Conservation (phyloP, 2,113 vertebrate genomes). For the Aix galericulata region DNA sequence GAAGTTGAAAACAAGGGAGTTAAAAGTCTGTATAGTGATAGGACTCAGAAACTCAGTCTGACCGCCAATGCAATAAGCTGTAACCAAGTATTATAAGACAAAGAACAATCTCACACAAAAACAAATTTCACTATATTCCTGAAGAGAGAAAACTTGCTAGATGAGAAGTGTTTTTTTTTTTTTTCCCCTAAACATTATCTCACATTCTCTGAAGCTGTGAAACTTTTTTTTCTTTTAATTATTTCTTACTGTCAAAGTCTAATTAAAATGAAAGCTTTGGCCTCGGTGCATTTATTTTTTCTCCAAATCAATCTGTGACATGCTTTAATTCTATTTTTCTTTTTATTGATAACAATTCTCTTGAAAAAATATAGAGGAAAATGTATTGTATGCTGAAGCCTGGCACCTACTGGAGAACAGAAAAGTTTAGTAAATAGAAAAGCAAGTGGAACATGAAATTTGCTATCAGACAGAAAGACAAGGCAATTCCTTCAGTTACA, state of each 20-base stretch:
- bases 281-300: neutral
- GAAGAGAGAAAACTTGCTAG: neutral
- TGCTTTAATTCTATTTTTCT: constrained; percentile 10
- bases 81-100: neutral
- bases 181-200: neutral
- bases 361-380: constrained; percentile 1
- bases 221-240: neutral
- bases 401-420: neutral
- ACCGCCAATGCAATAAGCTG: neutral
- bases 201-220: neutral
- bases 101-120: neutral
- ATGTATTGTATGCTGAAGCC: neutral
- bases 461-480: neutral
- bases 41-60: neutral
- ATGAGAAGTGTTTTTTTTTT: neutral
- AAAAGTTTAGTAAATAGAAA: neutral
- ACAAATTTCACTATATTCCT: neutral
- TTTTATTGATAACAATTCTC: constrained; percentile 7
- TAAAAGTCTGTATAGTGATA: neutral
- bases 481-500: neutral
- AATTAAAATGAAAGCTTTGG: neutral
- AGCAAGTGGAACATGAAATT: neutral
- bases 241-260: neutral
- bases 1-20: neutral
- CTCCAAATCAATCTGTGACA: neutral